Evolutionary conservation across 2,113 vertebrate species (phyloP).

Genomic region (Rhagologus leucostigma): DNA sequence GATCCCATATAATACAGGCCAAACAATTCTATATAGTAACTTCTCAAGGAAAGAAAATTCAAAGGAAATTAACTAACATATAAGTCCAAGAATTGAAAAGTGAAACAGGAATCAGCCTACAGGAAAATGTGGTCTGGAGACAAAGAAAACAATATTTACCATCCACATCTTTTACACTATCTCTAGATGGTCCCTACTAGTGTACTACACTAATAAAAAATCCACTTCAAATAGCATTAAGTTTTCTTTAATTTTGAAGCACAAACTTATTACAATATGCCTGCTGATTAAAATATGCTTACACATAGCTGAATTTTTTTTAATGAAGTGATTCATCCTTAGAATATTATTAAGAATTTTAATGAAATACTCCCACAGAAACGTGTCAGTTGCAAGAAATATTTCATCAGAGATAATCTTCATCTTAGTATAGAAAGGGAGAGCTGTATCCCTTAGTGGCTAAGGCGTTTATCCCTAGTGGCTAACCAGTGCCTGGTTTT

Average conservation of each 20-base stretch:
- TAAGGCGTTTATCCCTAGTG: not conserved
- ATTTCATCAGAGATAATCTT: not conserved
- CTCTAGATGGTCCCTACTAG: not conserved
- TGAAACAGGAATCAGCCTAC: not conserved
- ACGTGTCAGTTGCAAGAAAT: not conserved
- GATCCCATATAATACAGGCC: not conserved
- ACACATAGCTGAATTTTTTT: not conserved
- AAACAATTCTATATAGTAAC: not conserved
- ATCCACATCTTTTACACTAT: not conserved
- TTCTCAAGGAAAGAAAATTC: not conserved
- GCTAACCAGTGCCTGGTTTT: not conserved
- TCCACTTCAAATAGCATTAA: not conserved
- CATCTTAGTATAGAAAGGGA: not conserved
- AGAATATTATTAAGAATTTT: constrained; percentile 32
- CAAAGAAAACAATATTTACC: not conserved
- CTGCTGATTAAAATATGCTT: not conserved
- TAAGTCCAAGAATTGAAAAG: not conserved
- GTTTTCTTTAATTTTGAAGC: not conserved
- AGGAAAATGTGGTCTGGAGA: not conserved
- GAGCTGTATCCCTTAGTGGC: not conserved
- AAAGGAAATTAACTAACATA: not conserved
- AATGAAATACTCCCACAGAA: constrained; percentile 25
- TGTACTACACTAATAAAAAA: not conserved
- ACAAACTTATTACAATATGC: not conserved
- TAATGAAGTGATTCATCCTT: constrained; percentile 30